Conservation (phyloP, 1,140 invertebrate genomes). For the Drosophila elegans region DNA sequence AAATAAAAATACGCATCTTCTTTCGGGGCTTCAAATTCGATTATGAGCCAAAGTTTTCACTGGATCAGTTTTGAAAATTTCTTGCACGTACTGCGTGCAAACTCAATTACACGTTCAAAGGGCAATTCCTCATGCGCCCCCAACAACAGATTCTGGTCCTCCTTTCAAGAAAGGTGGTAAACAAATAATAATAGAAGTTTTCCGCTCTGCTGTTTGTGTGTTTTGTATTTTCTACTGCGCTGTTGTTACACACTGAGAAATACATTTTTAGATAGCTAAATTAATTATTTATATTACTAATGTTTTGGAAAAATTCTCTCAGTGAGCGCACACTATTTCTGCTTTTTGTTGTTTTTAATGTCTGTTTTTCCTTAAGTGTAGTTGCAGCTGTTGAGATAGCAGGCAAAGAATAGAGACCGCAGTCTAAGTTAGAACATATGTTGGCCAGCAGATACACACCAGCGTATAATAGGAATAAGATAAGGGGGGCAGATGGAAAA, state of each 20-base stretch:
- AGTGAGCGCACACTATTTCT: too few species aligned
- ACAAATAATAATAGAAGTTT: slow-evolving; percentile 41
- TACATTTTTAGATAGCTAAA: neutral
- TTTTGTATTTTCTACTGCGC: slow-evolving; percentile 17
- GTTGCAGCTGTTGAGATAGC: slow-evolving; percentile 24
- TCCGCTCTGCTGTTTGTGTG: slow-evolving; percentile 27
- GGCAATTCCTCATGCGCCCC: slow-evolving; percentile 22
- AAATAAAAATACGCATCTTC: slow-evolving; percentile 29
- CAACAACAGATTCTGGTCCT: neutral
- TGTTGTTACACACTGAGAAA: slow-evolving; percentile 16
- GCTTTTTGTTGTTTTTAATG: neutral
- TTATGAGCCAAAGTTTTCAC: slow-evolving; percentile 38
- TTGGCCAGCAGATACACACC: slow-evolving; percentile 54
- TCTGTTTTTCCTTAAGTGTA: slow-evolving; percentile 2
- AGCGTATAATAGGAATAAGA: slow-evolving; percentile 8
- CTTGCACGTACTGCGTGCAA: slow-evolving; percentile 46
- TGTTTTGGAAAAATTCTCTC: neutral
- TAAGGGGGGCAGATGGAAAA: neutral
- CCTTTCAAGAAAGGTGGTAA: slow-evolving; percentile 30
- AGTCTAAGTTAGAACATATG: slow-evolving; percentile 59
- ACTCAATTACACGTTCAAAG: slow-evolving; percentile 53
- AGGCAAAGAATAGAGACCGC: slow-evolving; percentile 14
- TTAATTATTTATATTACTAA: neutral
- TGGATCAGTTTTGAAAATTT: slow-evolving; percentile 38
- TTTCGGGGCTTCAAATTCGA: slow-evolving; percentile 18